Percentiles rank a stretch among this genome's conserved stretches.
These are phyloP conservation scores for Dendronephthya gigantea DNA, from an alignment of 64 coral and sea anemone species.

Conservation along the genomic window DNA sequence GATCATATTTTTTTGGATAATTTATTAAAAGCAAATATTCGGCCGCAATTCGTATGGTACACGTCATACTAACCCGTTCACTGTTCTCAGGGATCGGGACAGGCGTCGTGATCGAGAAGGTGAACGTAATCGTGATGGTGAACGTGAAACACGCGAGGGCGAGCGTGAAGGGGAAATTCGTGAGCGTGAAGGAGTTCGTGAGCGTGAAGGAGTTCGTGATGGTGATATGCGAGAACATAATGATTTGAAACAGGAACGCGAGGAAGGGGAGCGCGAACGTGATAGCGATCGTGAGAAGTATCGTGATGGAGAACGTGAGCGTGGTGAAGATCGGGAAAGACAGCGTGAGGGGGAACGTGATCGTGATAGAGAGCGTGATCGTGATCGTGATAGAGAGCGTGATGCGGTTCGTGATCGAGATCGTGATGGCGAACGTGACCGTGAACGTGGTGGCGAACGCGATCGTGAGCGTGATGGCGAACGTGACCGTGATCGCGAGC, in stretches of 20 bases:
- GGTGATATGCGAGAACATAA: slow-evolving; percentile 33
- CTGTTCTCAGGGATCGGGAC: not conserved
- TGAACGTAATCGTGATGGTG: slow-evolving; percentile 18
- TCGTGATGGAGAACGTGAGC: slow-evolving; percentile 39
- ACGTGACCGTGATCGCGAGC: not conserved
- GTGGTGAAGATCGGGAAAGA: slow-evolving; percentile 26
- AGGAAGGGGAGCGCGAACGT: slow-evolving; percentile 26
- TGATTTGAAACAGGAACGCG: slow-evolving; percentile 15
- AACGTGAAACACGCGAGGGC: not conserved
- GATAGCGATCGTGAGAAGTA: slow-evolving; percentile 27
- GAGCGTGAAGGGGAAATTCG: not conserved
- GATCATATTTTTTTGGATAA: too few relatives aligned
- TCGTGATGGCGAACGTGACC: slow-evolving; percentile 1
- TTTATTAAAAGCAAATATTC: too few relatives aligned
- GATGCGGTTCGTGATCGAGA: not conserved
- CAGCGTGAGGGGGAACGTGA: slow-evolving; percentile 26
- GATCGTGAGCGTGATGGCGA: not conserved
- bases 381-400: not conserved
- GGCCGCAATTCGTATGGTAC: too few relatives aligned
- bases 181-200: not conserved
- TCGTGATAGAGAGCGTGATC: slow-evolving; percentile 40
- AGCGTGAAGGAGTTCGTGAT: slow-evolving; percentile 14
- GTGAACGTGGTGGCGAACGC: slow-evolving; percentile 31
- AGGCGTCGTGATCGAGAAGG: not conserved
- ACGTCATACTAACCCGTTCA: too few relatives aligned